Base-by-base conservation (phyloP, 2,113 vertebrate species). In the Vidua macroura region DNA sequence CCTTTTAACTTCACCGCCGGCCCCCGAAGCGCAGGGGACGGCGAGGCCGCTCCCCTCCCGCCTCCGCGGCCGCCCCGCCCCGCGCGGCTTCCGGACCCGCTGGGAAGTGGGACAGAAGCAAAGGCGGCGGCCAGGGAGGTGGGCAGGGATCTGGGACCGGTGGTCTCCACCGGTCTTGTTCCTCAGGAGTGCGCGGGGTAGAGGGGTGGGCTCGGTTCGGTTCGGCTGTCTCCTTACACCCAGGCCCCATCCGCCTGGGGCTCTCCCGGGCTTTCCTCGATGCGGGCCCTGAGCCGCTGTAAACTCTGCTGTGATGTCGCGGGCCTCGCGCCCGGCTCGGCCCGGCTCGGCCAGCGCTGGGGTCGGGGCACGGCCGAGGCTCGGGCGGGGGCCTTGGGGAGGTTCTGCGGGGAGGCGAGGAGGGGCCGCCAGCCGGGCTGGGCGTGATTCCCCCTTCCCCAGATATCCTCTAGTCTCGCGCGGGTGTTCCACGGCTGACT, bases 1-100 rank as follows among this genome's bases (percentile, higher is more conserved):
- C 5, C 33, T 22, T 55, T 41, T 4, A 33, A 5, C 2, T 28
- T 4, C 14, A 0, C 1, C 6, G 27, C 44, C 2, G 3, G 9
- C 21, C 28, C 6, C 7, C 49, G 0, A 14, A 5, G 12, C 6
- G 3, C 22, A 0, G 5, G 9, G 41, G 4, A 4, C 4, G 17
- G 15, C 4, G 3, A 7, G 22, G 14, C 31, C 55, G 3, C 66
- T 11, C 25, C 9, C 21, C 43, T 44, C 49, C 67, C 68, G 14
- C n/a, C 66, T 16, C 33, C 12, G 24, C 16, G 7, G 52, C 62
- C 20, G 49, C 28, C n/a, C 84, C 72, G 94, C 77, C 88, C 59
- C 43, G 43, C 68, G 18, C 41, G 3, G 17, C n/a, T 83, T 76
- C 91, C 82, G 73, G 88, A n/a, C 23, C 37, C 30, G 59, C 39